Evolutionary conservation across 2,113 vertebrate genomes (phyloP), one percentile per base, ranked within the genome.

Genomic region (Nerophis lumbriciformis): DNA sequence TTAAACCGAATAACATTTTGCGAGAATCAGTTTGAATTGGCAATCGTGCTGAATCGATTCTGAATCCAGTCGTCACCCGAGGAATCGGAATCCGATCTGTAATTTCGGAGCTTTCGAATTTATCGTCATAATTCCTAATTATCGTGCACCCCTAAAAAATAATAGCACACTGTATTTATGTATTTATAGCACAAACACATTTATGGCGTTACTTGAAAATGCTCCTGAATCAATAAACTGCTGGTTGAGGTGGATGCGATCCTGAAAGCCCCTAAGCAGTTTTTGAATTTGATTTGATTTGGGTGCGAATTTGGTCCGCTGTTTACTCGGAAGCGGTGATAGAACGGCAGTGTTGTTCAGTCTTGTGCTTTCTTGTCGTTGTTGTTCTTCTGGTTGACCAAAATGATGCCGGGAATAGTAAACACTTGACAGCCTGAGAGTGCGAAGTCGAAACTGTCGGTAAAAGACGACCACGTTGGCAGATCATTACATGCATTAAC

Each of bases 191-290:
- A 45, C 10, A 45, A 9, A 12, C 42, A 45, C 5, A 45, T 12
- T 3, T 11, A 45, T 45, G 42, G 42, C 11, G 42, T 45, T 45
- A 45, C 14, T n/a, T 38, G 53, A 37, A 54, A 13, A 38, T 9
- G 7, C 35, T 54, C n/a, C 54, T 39, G 37, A 16, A 56, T 57
- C 3, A 39, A n/a, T n/a, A 8, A 12, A 5, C 15, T 38, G 12
- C 21, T 19, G 28, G 28, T 28, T 28, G 28, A 1, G 28, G 28
- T 44, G 42, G 44, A 11, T 66, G 61, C 69, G 70, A 48, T 65
- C 81, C 80, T 42, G 70, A 76, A 82, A 82, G 84, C 78, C 80
- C 77, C 75, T 82, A 85, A 84, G 85, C 85, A 83, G 85, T 80
- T 71, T 44, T 10, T 8, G 59, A 63, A 79, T 66, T 48, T 76